Percentiles rank a stretch among this genome's conserved stretches.
phyloP scores from a whole-genome alignment of 2,797 vertebrate genomes.

The Myiotriccus ornatus region DNA sequence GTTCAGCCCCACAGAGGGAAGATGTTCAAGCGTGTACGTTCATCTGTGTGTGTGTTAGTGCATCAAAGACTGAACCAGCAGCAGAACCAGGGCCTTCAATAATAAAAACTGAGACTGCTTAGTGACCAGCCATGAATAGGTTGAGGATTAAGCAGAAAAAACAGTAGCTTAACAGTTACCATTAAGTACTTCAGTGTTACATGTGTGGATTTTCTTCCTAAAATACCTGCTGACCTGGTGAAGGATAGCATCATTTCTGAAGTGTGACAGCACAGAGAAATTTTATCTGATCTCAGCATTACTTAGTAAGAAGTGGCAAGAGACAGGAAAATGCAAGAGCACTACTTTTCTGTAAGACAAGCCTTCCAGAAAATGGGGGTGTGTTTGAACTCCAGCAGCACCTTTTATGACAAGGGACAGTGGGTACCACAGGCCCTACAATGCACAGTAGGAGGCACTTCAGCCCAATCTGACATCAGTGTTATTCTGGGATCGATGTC shows the following conservation, averaged over 20 bases:
- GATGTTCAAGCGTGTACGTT: accelerated
- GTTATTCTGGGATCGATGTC: background rate
- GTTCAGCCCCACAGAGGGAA: background rate
- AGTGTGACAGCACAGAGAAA: background rate
- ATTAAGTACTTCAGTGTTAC: background rate
- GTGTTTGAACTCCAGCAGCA: background rate
- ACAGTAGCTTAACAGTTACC: background rate
- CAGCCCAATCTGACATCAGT: background rate
- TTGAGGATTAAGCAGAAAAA: background rate
- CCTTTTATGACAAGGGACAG: background rate
- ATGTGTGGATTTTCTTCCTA: background rate
- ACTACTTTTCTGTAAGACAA: background rate
- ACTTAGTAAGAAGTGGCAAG: background rate
- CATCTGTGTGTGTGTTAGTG: background rate
- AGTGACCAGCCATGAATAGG: background rate
- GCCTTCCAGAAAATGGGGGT: background rate
- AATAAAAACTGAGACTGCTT: background rate
- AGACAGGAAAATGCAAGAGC: background rate
- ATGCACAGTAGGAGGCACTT: background rate
- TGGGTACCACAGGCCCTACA: background rate
- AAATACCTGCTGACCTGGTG: background rate
- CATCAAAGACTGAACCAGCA: background rate
- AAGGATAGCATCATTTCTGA: background rate
- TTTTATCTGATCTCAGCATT: background rate
- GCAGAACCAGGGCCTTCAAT: background rate